A percentile compares a stretch with the other conserved stretches of the same genome.
Evolutionary conservation across 2,797 vertebrate genomes (phyloP).

Genomic region (Tragelaphus oryx): DNA sequence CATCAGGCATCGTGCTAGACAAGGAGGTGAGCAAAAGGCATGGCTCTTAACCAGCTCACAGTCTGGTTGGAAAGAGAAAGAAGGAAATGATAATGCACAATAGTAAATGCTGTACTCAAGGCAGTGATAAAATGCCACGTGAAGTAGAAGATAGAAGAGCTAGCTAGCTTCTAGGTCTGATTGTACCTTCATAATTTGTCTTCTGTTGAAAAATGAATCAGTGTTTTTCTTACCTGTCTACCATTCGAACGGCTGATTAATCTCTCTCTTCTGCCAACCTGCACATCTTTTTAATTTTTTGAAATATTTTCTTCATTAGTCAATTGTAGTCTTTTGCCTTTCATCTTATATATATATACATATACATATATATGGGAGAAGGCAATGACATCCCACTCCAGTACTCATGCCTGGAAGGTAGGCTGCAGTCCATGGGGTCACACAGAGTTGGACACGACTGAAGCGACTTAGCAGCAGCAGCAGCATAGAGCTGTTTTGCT

Average conservation of each 20-base stretch:
- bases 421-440: too few relatives aligned
- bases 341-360: neutral
- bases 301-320: neutral
- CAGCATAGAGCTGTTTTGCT: neutral
- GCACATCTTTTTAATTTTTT: neutral
- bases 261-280: neutral
- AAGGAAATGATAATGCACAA: neutral
- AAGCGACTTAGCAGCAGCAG: too few relatives aligned
- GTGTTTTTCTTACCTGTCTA: neutral
- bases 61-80: neutral
- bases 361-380: neutral
- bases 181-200: neutral
- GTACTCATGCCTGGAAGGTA: too few relatives aligned
- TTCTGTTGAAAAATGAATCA: neutral
- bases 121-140: fast-evolving
- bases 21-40: neutral
- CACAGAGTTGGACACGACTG: too few relatives aligned
- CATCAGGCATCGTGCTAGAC: neutral
- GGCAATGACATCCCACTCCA: too few relatives aligned
- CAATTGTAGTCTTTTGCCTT: neutral
- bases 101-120: neutral
- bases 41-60: neutral
- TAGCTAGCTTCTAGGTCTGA: neutral
- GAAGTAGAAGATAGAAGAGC: neutral
- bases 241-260: neutral